A percentile compares a stretch with the other conserved stretches of the same genome.
Evolutionary conservation across 1,140 invertebrate species (phyloP).

Genomic region (Drosophila orosa): DNA sequence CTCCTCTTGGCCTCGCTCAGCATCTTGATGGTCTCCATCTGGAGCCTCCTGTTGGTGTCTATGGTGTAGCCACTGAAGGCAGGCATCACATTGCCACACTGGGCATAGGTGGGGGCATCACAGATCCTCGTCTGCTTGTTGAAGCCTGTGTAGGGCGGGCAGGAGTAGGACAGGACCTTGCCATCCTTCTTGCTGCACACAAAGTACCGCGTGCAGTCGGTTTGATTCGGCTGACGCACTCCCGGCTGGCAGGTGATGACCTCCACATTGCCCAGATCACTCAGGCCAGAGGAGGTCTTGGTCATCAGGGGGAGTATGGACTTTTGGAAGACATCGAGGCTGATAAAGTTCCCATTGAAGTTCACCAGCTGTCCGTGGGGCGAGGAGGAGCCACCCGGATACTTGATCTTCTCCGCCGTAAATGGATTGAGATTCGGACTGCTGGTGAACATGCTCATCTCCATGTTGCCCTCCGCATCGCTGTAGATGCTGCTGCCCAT

Average conservation of each 20-base stretch:
- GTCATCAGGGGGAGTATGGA: conserved; percentile 75
- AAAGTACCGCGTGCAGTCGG: conserved; percentile 85
- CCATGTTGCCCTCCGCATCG: conserved; percentile 64
- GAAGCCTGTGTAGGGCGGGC: conserved; percentile 85
- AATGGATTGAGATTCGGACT: conserved; percentile 18
- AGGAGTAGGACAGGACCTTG: conserved; percentile 84
- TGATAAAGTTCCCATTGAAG: conserved; percentile 81
- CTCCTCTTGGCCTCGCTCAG: conserved; percentile 70
- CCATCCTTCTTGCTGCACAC: conserved; percentile 85
- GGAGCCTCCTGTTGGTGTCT: conserved; percentile 63
- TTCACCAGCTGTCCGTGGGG: conserved; percentile 66
- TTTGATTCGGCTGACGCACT: conserved; percentile 84
- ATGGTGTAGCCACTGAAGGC: conserved; percentile 60
- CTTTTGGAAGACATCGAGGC: conserved; percentile 76
- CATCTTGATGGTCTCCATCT: conserved; percentile 72
- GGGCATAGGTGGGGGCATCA: conserved; percentile 81
- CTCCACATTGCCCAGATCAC: conserved; percentile 74
- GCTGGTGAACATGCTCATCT: conserved; percentile 56
- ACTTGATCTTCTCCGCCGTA: conserved; percentile 35
- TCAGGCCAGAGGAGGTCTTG: conserved; percentile 30
- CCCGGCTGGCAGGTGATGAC: conserved; percentile 84
- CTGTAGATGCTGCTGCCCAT: conserved; percentile 68
- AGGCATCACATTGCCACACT: conserved; percentile 67
- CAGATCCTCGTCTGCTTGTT: conserved; percentile 84
- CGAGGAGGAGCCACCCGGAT: conserved; percentile 5